These are phyloP conservation scores for Montifringilla adamsi DNA, from an alignment of 2,113 vertebrate genomes.

Conservation along the genomic window DNA sequence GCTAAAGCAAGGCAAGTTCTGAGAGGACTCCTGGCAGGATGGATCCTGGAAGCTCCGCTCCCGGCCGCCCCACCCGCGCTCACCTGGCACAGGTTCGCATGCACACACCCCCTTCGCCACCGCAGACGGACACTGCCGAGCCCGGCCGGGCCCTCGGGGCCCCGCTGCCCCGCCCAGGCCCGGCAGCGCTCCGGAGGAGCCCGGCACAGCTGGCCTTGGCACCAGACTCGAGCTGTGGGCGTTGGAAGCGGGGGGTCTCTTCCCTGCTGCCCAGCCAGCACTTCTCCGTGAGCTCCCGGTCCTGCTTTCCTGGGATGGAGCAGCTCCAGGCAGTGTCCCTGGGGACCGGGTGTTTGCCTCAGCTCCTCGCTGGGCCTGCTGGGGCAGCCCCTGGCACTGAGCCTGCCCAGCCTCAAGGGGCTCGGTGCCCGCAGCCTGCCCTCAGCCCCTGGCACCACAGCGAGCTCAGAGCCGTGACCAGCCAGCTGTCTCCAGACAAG, in stretches of 20 bases:
- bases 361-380: not conserved
- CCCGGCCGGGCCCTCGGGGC: not conserved
- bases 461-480: not conserved
- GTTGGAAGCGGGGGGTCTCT: not conserved
- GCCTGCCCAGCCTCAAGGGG: not conserved
- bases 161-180: not conserved
- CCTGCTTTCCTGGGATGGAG: not conserved
- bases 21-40: slow-evolving; percentile 26
- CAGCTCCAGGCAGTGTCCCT: not conserved
- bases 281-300: rapidly evolving
- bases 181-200: not conserved
- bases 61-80: not conserved
- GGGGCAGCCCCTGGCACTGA: not conserved
- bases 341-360: rapidly evolving
- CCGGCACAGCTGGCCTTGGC: not conserved
- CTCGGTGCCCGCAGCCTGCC: rapidly evolving
- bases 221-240: rapidly evolving
- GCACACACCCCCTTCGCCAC: not conserved
- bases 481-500: too few relatives aligned
- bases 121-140: not conserved
- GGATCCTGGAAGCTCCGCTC: not conserved
- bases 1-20: slow-evolving; percentile 90
- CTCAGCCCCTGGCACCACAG: not conserved
- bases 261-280: not conserved
- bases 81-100: slow-evolving; percentile 3